Conservation (phyloP, 37 sponge, comb jelly and placozoan genomes). For the Petrosia ficiformis region DNA sequence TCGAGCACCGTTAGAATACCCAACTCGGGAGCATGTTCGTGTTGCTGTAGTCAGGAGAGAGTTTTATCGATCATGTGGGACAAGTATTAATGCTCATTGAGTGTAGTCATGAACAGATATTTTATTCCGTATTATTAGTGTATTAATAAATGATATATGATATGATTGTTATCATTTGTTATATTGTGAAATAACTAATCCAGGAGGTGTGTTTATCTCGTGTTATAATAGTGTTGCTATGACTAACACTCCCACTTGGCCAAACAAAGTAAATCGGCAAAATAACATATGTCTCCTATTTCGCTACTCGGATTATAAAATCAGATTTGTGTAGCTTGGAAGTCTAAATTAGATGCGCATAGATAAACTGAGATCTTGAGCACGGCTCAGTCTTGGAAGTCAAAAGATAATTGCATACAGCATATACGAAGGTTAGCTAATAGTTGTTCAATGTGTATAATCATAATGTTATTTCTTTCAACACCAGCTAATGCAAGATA, state of each 20-base stretch:
- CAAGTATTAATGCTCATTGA: background rate
- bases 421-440: too few species aligned
- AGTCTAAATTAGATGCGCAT: too few species aligned
- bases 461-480: too few species aligned
- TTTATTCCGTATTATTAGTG: background rate
- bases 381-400: too few species aligned
- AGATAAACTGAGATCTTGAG: too few species aligned
- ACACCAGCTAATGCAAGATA: too few species aligned
- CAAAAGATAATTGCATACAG: too few species aligned
- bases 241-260: background rate
- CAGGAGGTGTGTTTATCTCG: background rate
- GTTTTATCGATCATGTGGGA: constrained; percentile 81
- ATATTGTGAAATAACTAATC: background rate
- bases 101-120: background rate
- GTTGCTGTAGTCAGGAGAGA: constrained; percentile 85
- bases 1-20: constrained; percentile 58
- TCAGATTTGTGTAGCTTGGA: too few species aligned
- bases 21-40: constrained; percentile 61
- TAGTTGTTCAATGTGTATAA: too few species aligned
- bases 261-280: too few species aligned
- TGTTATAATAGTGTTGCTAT: background rate
- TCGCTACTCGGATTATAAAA: too few species aligned
- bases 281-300: too few species aligned
- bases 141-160: background rate
- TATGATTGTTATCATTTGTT: background rate